Percentiles rank a stretch among this genome's conserved stretches.
Evolutionary conservation across 2,797 vertebrate genomes (phyloP).

Genomic region (Hydrocynus forskahlii): DNA sequence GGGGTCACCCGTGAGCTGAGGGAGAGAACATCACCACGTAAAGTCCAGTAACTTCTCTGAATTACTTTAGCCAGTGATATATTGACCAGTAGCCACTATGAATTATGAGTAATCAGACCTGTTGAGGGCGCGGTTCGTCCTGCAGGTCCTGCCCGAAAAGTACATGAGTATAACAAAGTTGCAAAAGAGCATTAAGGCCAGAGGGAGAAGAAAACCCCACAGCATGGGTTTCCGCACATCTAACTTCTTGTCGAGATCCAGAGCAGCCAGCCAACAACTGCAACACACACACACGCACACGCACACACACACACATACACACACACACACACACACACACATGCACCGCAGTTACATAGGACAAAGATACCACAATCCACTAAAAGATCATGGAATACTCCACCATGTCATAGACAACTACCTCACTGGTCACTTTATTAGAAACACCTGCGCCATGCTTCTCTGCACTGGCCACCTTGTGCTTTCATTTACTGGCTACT

Average conservation of each 20-base stretch:
- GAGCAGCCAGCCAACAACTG: constrained; percentile 79
- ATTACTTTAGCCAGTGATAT: too few relatives aligned
- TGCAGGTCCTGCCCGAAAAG: constrained; percentile 63
- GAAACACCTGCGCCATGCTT: background rate
- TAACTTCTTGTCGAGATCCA: constrained; percentile 55
- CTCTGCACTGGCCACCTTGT: background rate
- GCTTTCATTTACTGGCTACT: too few relatives aligned
- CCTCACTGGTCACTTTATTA: background rate
- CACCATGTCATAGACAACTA: too few relatives aligned
- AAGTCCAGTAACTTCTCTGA: too few relatives aligned
- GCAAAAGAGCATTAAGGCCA: constrained; percentile 70
- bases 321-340: too few relatives aligned
- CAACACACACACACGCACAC: constrained; percentile 24
- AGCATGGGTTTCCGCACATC: constrained; percentile 69
- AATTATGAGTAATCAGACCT: constrained; percentile 65
- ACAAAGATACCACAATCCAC: too few relatives aligned
- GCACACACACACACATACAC: too few relatives aligned
- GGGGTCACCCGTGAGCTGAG: too few relatives aligned
- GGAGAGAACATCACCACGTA: too few relatives aligned
- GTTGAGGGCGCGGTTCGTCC: constrained; percentile 58
- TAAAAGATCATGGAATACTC: too few relatives aligned
- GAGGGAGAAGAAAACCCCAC: constrained; percentile 76
- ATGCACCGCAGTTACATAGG: too few relatives aligned
- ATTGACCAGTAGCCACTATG: too few relatives aligned
- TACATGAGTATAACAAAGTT: constrained; percentile 68